Evolutionary conservation across 1,140 invertebrate genomes (phyloP).

Genomic region (Drosophila sproati): DNA sequence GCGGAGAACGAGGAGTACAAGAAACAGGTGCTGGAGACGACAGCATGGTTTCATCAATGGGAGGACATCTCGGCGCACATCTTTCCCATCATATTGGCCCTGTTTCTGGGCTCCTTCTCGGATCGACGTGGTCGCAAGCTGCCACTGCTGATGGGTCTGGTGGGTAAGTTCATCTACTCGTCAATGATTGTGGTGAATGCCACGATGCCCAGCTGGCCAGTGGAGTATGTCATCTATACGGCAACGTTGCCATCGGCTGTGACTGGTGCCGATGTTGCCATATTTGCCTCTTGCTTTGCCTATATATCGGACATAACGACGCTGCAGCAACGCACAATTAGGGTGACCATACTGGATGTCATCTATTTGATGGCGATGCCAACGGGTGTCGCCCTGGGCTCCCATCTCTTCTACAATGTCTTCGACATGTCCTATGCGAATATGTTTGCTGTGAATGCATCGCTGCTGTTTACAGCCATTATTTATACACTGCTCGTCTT

Average conservation of each 20-base stretch:
- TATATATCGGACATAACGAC: conserved; percentile 90
- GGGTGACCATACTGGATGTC: conserved; percentile 90
- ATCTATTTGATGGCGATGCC: conserved; percentile 91
- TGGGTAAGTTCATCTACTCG: conserved; percentile 91
- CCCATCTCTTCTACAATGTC: conserved; percentile 86
- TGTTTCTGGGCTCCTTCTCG: conserved; percentile 91
- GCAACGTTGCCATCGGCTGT: conserved; percentile 90
- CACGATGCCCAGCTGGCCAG: conserved; percentile 87
- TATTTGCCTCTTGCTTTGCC: conserved; percentile 90
- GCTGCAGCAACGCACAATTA: conserved; percentile 87
- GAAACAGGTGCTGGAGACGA: conserved; percentile 88
- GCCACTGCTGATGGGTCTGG: conserved; percentile 88
- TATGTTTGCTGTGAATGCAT: conserved; percentile 90
- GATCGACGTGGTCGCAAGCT: conserved; percentile 88
- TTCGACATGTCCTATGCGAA: conserved; percentile 87
- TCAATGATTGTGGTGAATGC: conserved; percentile 89
- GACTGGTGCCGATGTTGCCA: conserved; percentile 90
- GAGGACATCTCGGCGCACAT: conserved; percentile 89
- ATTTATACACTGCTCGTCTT: conserved; percentile 87
- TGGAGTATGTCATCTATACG: conserved; percentile 90
- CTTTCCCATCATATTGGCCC: conserved; percentile 89
- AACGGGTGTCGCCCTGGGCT: conserved; percentile 88
- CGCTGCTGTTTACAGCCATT: conserved; percentile 87
- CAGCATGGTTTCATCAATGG: conserved; percentile 90
- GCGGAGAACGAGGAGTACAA: conserved; percentile 86